These are phyloP conservation scores for Eueremaeus valkanovi DNA, from an alignment of 2,888 invertebrate species.

Conservation along the genomic window DNA sequence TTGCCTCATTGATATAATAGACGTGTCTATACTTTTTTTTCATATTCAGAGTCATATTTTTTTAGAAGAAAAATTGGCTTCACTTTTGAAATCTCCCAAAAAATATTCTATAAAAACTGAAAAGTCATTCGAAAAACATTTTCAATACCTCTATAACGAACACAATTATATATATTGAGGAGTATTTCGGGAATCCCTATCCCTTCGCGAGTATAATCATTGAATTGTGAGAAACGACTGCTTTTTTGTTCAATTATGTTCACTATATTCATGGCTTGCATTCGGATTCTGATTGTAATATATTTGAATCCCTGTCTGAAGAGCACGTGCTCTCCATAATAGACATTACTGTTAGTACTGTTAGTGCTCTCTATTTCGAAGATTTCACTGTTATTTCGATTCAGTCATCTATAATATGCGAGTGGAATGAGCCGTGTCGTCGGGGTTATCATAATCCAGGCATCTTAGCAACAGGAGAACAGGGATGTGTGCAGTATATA, in stretches of 20 bases:
- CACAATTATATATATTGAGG: background rate
- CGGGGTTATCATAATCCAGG: constrained; percentile 25
- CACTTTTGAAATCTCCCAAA: background rate
- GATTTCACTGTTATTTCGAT: constrained; percentile 21
- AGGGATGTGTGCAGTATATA: background rate
- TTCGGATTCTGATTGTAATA: background rate
- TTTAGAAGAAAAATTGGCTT: background rate
- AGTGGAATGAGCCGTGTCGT: constrained; percentile 1
- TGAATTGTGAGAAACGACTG: background rate
- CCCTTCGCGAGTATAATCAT: background rate
- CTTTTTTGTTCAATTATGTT: constrained; percentile 7
- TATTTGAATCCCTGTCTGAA: background rate
- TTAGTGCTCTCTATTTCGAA: background rate
- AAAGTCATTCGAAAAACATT: background rate
- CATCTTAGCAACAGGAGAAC: constrained; percentile 34
- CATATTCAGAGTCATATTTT: background rate
- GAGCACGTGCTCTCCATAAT: constrained; percentile 28
- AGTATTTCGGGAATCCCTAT: background rate
- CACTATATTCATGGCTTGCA: background rate
- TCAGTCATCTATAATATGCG: constrained; percentile 20
- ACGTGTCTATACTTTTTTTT: background rate
- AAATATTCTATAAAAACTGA: background rate
- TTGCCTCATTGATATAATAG: constrained; percentile 7
- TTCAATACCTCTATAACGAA: background rate
- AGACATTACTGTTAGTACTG: constrained; percentile 1